Evolutionary conservation across 2,113 vertebrate genomes (phyloP), one percentile per base, ranked within the genome.

Genomic region (Pseudois nayaur): DNA sequence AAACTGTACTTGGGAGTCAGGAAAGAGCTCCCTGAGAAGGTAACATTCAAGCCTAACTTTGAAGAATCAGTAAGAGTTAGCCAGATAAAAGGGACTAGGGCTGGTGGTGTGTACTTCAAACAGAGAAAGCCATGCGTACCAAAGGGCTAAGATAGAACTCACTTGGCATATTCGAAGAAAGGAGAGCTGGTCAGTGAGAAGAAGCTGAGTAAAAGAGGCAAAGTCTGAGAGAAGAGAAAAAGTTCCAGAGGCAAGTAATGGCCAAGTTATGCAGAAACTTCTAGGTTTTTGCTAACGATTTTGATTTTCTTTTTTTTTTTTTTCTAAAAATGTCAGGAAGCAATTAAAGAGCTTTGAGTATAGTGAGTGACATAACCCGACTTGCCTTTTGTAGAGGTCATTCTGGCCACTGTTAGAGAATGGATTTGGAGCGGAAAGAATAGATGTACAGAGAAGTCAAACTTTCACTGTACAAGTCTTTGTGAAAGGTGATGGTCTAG

Each of bases 401-500:
- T 88, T 55, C 36, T 85, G 64, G 57, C 15, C 36, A 31, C 17
- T 27, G 33, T 52, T 82, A 45, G 81, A 64, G 23, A 59, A 29
- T 45, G 13, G 29, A 29, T 57, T 13, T 8, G 40, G 36, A 84
- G 17, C 31, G 5, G 62, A 25, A 62, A 54, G 48, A 62, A 4
- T 5, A 17, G 13, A 23, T 31, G 36, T 89, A 27, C 12, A 59
- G 45, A 84, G 71, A 85, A 23, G 36, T 43, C 33, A 67, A 25
- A 3, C 23, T 6, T 45, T 19, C 4, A 2, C 45, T 43, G 43
- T 36, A 83, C 36, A 31, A 16, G 43, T 81, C 48, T 33, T 12
- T 0, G 6, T 13, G 31, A 79, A 64, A 74, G 12, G 15, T 0
- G n/a, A 33, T 2, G 23, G 45, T 15, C n/a, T 31, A 19, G 16